phyloP scores from a whole-genome alignment of 64 coral and sea anemone species.

The Catalaphyllia jardinei region DNA sequence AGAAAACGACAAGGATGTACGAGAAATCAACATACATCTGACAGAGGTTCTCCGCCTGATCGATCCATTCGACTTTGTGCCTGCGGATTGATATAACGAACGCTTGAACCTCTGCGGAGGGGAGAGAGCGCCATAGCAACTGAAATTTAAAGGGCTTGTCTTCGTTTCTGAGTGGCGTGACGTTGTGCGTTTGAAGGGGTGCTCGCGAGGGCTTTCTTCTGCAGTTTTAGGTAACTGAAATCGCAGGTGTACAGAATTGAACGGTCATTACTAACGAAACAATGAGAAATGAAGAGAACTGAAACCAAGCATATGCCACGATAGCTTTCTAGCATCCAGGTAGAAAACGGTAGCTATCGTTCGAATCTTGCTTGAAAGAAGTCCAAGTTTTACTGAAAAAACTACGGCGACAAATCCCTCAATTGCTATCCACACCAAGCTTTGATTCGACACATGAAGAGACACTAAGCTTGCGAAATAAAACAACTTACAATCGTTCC shows the following conservation, averaged over 20 bases:
- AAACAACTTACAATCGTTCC: too few relatives aligned
- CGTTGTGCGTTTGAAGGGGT: not conserved
- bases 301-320: not conserved
- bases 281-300: too few relatives aligned
- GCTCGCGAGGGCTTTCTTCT: not conserved
- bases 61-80: too few relatives aligned
- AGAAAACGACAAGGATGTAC: too few relatives aligned
- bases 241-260: not conserved
- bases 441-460: not conserved
- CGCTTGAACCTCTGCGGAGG: too few relatives aligned
- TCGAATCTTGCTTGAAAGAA: not conserved
- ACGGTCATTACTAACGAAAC: not conserved
- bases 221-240: too few relatives aligned
- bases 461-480: too few relatives aligned
- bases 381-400: not conserved
- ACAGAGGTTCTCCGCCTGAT: too few relatives aligned
- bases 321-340: not conserved
- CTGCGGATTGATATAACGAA: too few relatives aligned
- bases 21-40: too few relatives aligned
- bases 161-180: not conserved
- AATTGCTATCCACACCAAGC: not conserved
- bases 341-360: not conserved
- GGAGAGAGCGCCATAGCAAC: constrained; percentile 3
- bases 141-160: not conserved
- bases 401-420: not conserved